Evolutionary conservation across 30 jellyfish, hydroid and myxozoan genomes (phyloP), one percentile per base, ranked within the genome.

Genomic region (Chrysaora quinquecirrha): DNA sequence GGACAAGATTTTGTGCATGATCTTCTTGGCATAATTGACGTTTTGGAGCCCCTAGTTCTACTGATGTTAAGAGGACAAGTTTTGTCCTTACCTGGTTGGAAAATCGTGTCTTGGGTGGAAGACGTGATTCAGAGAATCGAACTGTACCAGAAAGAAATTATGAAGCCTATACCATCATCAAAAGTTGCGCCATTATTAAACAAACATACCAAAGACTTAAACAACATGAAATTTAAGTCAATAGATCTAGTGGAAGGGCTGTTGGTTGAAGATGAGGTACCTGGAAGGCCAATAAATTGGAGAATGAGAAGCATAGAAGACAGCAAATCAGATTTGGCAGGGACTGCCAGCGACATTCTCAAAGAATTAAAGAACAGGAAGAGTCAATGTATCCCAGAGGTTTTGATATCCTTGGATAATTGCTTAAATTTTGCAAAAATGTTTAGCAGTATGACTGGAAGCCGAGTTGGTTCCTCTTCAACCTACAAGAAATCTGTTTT

Each of bases 41-140:
- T 64, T 64, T 52, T 64, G n/a, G 24, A 52, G 76, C 76, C 76
- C 6, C 19, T 64, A 12, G 76, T 64, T 49, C 76, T 64, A 7
- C 24, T 64, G 24, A 64, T 64, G 76, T 52, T 64, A 31, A 18
- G 76, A 30, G 76, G 76, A 1, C 76, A 64, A 34, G 7, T 6
- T 11, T 29, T 27, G 10, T 18, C 21, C 11, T 64, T 49, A 18
- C 76, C 76, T 22, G 76, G 76, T 10, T 64, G 76, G 52, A 64
- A 64, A 12, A 7, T 64, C 25, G 50, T 34, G 50, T 21, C 54
- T 10, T 64, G 76, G 76, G 14, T 64, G 1, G n/a, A 21, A 30
- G 24, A 11, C 7, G 76, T 64, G 29, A 14, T 22, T 22, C 22
- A 64, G 49, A 49, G 29, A 34, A 27, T 64, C 52, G 14, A 19